Conservation (phyloP, 2,797 vertebrate species). For the Halcyon smyrnensis region DNA sequence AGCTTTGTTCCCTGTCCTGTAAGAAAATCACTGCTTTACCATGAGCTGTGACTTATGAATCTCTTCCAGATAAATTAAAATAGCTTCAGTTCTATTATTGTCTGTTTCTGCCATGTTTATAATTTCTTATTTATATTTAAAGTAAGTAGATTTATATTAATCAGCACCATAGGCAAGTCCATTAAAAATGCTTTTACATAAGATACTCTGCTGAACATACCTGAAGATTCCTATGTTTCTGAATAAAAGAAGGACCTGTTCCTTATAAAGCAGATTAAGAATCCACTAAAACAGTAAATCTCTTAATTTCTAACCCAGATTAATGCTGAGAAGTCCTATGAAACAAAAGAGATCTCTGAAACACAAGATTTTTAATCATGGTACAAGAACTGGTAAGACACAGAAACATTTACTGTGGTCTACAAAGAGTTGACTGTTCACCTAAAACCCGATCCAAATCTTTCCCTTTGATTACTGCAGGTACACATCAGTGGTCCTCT, state of each 20-base stretch:
- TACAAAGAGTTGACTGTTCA: not conserved
- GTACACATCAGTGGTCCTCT: not conserved
- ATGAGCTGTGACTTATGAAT: not conserved
- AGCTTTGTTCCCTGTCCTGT: not conserved
- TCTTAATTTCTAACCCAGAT: not conserved
- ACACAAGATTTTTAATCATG: not conserved
- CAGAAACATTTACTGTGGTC: not conserved
- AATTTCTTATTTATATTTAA: not conserved
- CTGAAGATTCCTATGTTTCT: not conserved
- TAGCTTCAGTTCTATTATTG: not conserved
- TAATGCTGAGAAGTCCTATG: not conserved
- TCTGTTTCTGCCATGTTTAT: not conserved
- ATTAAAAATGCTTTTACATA: not conserved
- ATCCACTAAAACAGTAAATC: not conserved
- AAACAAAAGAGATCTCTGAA: not conserved
- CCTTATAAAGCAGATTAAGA: not conserved
- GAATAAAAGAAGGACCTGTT: not conserved
- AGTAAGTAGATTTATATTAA: not conserved
- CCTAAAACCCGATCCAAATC: not conserved
- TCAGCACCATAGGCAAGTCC: not conserved
- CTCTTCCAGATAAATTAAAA: not conserved
- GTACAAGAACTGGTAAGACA: not conserved
- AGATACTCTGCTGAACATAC: not conserved
- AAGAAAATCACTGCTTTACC: not conserved
- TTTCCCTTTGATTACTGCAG: not conserved